These are phyloP conservation scores for Incurvaria masculella DNA, from an alignment of 2,888 invertebrate genomes.

Conservation along the genomic window DNA sequence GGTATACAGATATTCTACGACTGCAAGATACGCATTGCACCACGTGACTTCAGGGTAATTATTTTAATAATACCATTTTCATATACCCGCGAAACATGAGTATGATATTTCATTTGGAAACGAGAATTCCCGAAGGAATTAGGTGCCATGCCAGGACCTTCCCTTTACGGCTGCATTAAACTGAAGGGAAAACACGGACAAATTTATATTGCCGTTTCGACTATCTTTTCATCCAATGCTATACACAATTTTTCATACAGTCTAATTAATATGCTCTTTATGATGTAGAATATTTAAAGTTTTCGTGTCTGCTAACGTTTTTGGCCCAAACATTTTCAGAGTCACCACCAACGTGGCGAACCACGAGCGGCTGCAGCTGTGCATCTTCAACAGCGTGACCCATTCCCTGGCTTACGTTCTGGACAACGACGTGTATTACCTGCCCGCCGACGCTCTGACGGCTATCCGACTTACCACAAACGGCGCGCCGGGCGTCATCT, in stretches of 20 bases:
- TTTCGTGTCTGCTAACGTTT: neutral
- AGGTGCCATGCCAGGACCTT: no score
- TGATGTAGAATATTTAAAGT: slow-evolving; percentile 1
- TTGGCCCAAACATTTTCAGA: no score
- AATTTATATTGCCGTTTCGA: no score
- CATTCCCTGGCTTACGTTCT: slow-evolving; percentile 61
- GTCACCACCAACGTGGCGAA: slow-evolving; percentile 42
- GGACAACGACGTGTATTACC: slow-evolving; percentile 66
- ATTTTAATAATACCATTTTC: no score
- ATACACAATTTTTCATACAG: no score
- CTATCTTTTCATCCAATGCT: no score
- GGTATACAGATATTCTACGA: slow-evolving; percentile 67
- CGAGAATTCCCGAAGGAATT: no score
- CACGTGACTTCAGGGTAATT: slow-evolving; percentile 53
- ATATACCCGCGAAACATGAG: no score
- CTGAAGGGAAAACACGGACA: no score
- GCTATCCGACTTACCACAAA: slow-evolving; percentile 56
- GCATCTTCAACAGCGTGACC: slow-evolving; percentile 49
- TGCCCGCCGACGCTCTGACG: slow-evolving; percentile 30
- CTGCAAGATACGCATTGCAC: slow-evolving; percentile 60
- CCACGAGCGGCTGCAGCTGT: slow-evolving; percentile 58
- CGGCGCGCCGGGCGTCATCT: slow-evolving; percentile 63
- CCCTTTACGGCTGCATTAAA: no score
- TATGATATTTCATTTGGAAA: no score
- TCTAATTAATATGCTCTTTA: neutral